Percentiles rank a stretch among this genome's conserved stretches.
Evolutionary conservation across 1,140 invertebrate genomes (phyloP).

Genomic region (Drosophila bocqueti): DNA sequence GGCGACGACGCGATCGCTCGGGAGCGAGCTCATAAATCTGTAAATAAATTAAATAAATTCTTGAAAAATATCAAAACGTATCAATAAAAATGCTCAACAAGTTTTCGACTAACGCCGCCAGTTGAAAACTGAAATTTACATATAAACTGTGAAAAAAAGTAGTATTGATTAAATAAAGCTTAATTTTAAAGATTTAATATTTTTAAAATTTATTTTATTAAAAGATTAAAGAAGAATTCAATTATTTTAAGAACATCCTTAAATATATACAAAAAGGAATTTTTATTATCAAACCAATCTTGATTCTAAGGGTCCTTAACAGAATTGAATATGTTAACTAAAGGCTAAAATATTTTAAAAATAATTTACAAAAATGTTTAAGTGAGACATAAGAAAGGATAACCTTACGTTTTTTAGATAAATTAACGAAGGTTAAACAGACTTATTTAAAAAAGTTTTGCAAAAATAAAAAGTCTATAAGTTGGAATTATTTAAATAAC

Average conservation of each 20-base stretch:
- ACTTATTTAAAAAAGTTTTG: not conserved
- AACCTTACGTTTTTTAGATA: not conserved
- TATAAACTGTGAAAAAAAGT: conserved; percentile 11
- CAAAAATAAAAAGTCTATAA: not conserved
- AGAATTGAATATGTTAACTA: not conserved
- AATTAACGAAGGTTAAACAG: not conserved
- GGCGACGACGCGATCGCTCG: conserved; percentile 27
- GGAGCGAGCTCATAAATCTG: conserved; percentile 77
- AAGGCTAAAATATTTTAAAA: not conserved
- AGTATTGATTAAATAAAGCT: not conserved
- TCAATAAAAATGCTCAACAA: conserved; percentile 83
- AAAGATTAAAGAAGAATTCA: no score
- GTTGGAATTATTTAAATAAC: not conserved
- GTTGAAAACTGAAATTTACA: conserved; percentile 17
- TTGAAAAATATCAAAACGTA: conserved; percentile 79
- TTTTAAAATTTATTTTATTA: no score
- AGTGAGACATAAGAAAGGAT: not conserved
- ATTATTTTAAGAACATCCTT: no score
- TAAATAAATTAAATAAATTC: conserved; percentile 82
- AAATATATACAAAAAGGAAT: no score
- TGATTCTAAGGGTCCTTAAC: not conserved
- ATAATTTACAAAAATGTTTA: not conserved
- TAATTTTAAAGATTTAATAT: not conserved
- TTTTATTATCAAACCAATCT: no score
- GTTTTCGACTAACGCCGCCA: conserved; percentile 49